Conservation (phyloP, 2,113 vertebrate species). For the Ailurus styani region DNA sequence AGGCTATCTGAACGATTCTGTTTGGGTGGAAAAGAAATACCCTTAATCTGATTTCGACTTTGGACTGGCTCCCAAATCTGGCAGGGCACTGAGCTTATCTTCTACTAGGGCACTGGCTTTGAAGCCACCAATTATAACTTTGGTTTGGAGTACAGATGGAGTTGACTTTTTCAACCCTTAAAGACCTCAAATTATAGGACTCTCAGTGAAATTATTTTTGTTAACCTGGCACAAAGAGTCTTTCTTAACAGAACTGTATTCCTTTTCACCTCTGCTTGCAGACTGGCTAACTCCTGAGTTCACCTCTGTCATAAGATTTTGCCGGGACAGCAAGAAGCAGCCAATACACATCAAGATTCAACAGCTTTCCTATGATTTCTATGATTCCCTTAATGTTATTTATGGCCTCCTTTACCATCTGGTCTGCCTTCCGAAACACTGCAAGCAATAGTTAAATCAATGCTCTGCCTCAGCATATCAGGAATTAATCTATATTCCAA, state of each 20-base stretch:
- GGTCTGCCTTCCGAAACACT: not conserved
- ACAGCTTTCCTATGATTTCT: not conserved
- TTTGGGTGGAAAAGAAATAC: slow-evolving; percentile 59
- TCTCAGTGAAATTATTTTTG: slow-evolving; percentile 55
- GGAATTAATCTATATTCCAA: not conserved
- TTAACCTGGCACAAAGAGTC: slow-evolving; percentile 45
- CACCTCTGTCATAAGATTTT: slow-evolving; percentile 26
- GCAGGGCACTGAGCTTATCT: slow-evolving; percentile 51
- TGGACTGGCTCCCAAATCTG: slow-evolving; percentile 51
- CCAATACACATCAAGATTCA: not conserved
- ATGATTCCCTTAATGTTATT: not conserved
- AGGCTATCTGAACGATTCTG: slow-evolving; percentile 32
- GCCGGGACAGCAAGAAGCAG: not conserved
- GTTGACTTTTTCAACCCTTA: slow-evolving; percentile 61
- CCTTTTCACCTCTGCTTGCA: not conserved
- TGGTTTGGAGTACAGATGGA: slow-evolving; percentile 53
- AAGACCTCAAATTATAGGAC: slow-evolving; percentile 53
- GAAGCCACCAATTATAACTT: slow-evolving; percentile 62
- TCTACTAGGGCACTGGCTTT: slow-evolving; percentile 58
- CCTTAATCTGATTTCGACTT: slow-evolving; percentile 65
- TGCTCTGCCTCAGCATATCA: not conserved
- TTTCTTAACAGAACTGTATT: slow-evolving; percentile 45
- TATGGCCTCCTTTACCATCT: not conserved
- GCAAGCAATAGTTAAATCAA: not conserved
- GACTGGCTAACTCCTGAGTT: not conserved